Evolutionary conservation across 2,888 invertebrate genomes (phyloP).

Genomic region (Dichetophora obliterata): DNA sequence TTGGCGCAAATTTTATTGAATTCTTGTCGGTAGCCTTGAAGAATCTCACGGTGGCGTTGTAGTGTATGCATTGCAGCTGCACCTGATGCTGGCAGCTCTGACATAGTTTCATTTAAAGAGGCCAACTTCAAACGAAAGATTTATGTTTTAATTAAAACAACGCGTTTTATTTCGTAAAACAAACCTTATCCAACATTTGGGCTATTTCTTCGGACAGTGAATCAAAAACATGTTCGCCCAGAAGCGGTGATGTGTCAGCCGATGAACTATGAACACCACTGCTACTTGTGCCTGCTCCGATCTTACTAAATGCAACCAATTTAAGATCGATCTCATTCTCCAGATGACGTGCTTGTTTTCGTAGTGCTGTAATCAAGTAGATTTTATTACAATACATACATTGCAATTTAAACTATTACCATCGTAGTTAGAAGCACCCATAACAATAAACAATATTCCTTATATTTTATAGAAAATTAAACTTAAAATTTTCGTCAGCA

Average conservation of each 20-base stretch:
- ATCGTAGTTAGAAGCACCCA: slow-evolving; percentile 63
- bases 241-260: slow-evolving; percentile 83
- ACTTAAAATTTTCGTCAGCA: neutral
- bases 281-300: slow-evolving; percentile 78
- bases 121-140: slow-evolving; percentile 72
- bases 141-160: neutral
- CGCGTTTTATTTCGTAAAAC: too few relatives aligned
- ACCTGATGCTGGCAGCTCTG: slow-evolving; percentile 83
- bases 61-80: slow-evolving; percentile 93
- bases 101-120: slow-evolving; percentile 86
- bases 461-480: slow-evolving; percentile 33
- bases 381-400: neutral
- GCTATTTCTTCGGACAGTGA: slow-evolving; percentile 94
- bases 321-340: slow-evolving; percentile 98
- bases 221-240: slow-evolving; percentile 93
- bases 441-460: slow-evolving; percentile 56
- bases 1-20: slow-evolving; percentile 90
- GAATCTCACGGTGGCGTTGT: slow-evolving; percentile 94
- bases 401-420: slow-evolving; percentile 50
- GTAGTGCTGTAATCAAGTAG: slow-evolving; percentile 73
- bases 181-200: slow-evolving; percentile 83
- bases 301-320: slow-evolving; percentile 93
- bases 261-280: slow-evolving; percentile 65
- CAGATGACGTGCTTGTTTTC: slow-evolving; percentile 91
- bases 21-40: slow-evolving; percentile 93